A percentile compares a stretch with the other conserved stretches of the same genome.
Conservation (phyloP, 2,113 vertebrate species). For the Nothoprocta pentlandii region DNA sequence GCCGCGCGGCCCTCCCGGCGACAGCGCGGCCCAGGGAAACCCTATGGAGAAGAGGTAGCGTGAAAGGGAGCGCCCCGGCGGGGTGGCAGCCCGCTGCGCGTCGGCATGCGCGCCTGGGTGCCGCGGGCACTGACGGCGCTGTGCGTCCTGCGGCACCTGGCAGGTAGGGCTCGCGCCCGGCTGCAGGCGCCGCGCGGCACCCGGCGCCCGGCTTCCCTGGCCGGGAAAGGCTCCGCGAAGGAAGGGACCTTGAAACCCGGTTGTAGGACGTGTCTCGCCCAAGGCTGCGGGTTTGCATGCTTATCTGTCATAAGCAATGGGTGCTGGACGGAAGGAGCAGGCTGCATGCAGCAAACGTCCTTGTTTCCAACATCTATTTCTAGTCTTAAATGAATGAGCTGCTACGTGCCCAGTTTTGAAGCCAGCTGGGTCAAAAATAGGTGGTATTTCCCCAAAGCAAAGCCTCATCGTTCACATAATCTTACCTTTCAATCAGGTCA, state of each 20-base stretch:
- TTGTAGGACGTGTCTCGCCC: accelerated
- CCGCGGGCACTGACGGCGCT: neutral
- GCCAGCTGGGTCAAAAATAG: neutral
- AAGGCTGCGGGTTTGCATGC: accelerated
- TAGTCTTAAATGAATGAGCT: neutral
- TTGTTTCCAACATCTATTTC: neutral
- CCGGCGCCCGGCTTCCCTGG: neutral
- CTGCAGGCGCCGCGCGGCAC: accelerated
- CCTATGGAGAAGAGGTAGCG: neutral
- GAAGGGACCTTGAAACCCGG: neutral
- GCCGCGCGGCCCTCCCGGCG: neutral
- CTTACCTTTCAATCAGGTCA: slow-evolving; percentile 43
- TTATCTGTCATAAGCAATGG: accelerated
- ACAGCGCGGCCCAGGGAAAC: accelerated
- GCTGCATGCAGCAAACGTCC: neutral
- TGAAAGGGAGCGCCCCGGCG: neutral
- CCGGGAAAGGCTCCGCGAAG: neutral
- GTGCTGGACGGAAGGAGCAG: neutral
- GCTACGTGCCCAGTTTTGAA: neutral
- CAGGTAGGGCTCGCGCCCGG: neutral
- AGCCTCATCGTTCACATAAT: neutral
- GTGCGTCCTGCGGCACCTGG: neutral
- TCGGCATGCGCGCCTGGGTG: neutral
- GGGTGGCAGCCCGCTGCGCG: too few species aligned
- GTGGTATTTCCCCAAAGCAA: neutral